Conservation (phyloP, 2,888 invertebrate species). For the Caenorhabditis panamensis region DNA sequence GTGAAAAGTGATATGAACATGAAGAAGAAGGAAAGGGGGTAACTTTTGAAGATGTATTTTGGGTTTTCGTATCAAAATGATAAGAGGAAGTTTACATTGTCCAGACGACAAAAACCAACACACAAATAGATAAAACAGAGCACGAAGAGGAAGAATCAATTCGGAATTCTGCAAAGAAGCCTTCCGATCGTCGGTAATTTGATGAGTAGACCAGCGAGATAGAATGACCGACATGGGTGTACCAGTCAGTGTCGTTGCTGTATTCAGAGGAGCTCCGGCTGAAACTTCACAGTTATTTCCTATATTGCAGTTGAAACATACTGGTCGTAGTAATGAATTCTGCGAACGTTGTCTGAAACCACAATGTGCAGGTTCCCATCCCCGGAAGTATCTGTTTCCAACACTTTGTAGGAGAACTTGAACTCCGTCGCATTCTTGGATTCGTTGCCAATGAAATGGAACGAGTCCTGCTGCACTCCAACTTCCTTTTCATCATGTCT, state of each 20-base stretch:
- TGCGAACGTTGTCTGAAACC: conserved; percentile 35
- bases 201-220: conserved; percentile 42
- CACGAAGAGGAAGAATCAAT: not conserved
- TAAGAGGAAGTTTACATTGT: not conserved
- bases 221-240: conserved; percentile 31
- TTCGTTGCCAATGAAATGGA: conserved; percentile 41
- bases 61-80: not conserved
- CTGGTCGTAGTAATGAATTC: conserved; percentile 46
- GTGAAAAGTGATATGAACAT: not conserved
- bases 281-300: conserved; percentile 20
- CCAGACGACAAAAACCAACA: not conserved
- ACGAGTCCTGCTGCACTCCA: conserved; percentile 31
- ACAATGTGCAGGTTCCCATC: conserved; percentile 37
- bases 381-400: conserved; percentile 24
- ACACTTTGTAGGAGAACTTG: conserved; percentile 27
- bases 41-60: not conserved
- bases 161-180: conserved; percentile 36
- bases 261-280: conserved; percentile 30
- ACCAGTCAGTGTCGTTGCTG: conserved; percentile 30
- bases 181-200: conserved; percentile 7
- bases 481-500: conserved; percentile 12
- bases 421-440: conserved; percentile 29
- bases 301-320: conserved; percentile 2
- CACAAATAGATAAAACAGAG: not conserved
- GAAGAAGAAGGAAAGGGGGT: not conserved